Evolutionary conservation across 2,888 invertebrate species (phyloP), one percentile per base, ranked within the genome.

Genomic region (Tetropium fuscum): DNA sequence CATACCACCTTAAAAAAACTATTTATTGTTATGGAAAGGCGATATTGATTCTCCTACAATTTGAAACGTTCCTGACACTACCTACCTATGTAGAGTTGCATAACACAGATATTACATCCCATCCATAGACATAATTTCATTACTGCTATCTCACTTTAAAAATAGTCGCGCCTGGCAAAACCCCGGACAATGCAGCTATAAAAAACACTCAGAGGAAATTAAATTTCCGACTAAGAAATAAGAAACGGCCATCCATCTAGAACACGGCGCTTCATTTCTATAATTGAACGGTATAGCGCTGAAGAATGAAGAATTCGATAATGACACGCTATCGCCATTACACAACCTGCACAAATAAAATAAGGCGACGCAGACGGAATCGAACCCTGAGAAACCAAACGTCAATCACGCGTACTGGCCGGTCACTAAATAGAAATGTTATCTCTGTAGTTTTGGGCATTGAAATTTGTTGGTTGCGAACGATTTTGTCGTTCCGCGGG

Each of bases 301-400:
- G 13, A 34, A 34, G 34, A 15, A 34, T 15, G 34, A 34, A 34
- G 34, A 34, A 34, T 34, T 34, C 34, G 15, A 16, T 27, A 22
- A 36, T 7, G 22, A 13, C 36, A 15, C 22, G 15, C 36, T 48
- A 48, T 48, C 48, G 43, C 34, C 45, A 48, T 59, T 57, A 49
- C 53, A 22, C 57, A 45, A 57, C 22, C 30, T 53, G 54, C 49
- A 54, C 63, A 63, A 59, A 54, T 55, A 53, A 49, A 59, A 63
- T 63, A 11, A 27, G 57, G 15, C 25, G 8, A 45, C 43, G 36
- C 32, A 25, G 8, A 45, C 43, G 36, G 40, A 25, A 22, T 22
- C 38, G 49, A 53, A 53, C 34, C 40, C 36, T 32, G 15, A 56
- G 56, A 51, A 47, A 41, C 51, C 55, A 13, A 53, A 13, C 48